Evolutionary conservation across 2,888 invertebrate genomes (phyloP).

Genomic region (Cosmorhoe ocellata): DNA sequence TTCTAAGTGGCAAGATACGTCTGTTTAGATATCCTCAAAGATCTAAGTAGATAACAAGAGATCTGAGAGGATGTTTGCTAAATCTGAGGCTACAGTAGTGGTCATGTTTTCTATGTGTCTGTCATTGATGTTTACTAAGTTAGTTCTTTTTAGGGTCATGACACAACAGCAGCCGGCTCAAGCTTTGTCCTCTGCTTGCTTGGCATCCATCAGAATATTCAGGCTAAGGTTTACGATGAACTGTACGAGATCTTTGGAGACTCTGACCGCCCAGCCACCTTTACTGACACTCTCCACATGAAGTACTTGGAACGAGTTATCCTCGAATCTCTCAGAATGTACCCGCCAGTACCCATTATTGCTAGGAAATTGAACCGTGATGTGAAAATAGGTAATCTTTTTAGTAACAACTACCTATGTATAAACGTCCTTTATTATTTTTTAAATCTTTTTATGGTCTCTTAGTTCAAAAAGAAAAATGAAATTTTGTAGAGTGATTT

Average conservation of each 20-base stretch:
- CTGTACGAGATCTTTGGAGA: conserved; percentile 89
- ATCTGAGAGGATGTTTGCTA: too few relatives aligned
- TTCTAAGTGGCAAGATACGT: too few relatives aligned
- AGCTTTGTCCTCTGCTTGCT: conserved; percentile 93
- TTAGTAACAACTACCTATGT: too few relatives aligned
- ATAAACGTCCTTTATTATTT: too few relatives aligned
- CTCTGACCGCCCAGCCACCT: conserved; percentile 88
- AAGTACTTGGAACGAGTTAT: conserved; percentile 91
- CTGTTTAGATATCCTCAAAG: too few relatives aligned
- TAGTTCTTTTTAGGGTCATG: conserved; percentile 62
- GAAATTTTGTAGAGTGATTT: too few relatives aligned
- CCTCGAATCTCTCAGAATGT: conserved; percentile 89
- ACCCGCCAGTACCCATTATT: conserved; percentile 91
- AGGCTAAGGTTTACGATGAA: conserved; percentile 88
- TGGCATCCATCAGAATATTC: conserved; percentile 90
- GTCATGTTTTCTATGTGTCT: too few relatives aligned
- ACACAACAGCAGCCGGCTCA: conserved; percentile 87
- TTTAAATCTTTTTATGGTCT: too few relatives aligned
- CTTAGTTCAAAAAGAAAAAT: too few relatives aligned
- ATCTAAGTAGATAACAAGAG: too few relatives aligned
- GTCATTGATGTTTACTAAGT: too few relatives aligned
- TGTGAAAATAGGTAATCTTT: conserved; percentile 82
- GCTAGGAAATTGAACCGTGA: conserved; percentile 87
- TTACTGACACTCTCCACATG: conserved; percentile 90
- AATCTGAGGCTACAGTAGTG: too few relatives aligned